Percentiles rank a stretch among this genome's conserved stretches.
These are phyloP conservation scores for Calliphora vomitoria DNA, from an alignment of 2,888 invertebrate species.

Conservation along the genomic window DNA sequence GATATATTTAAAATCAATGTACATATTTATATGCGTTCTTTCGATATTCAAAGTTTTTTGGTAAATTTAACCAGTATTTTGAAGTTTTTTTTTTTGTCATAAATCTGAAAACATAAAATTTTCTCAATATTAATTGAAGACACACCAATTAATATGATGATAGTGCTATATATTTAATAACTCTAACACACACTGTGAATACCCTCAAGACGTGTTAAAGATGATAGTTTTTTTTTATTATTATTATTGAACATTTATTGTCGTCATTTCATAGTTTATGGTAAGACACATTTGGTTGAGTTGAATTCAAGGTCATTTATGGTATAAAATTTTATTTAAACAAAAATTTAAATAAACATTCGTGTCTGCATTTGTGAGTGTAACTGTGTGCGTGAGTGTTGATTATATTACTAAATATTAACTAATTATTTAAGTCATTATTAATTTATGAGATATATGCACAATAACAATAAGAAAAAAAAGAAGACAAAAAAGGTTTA, in stretches of 20 bases:
- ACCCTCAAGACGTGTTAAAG: not conserved
- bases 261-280: conserved; percentile 46
- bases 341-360: conserved; percentile 48
- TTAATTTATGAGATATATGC: conserved; percentile 46
- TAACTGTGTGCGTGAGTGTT: conserved; percentile 30
- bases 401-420: conserved; percentile 16
- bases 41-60: too few species aligned
- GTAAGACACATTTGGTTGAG: conserved; percentile 36
- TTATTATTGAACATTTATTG: conserved; percentile 38
- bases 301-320: conserved; percentile 64
- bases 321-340: conserved; percentile 47
- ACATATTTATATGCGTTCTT: too few species aligned
- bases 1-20: too few species aligned
- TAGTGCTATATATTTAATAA: not conserved
- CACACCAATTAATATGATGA: too few species aligned
- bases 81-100: too few species aligned
- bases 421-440: conserved; percentile 29
- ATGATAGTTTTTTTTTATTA: conserved; percentile 6
- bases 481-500: not conserved
- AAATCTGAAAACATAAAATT: not conserved
- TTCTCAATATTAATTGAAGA: not conserved
- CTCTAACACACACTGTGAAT: not conserved
- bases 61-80: too few species aligned
- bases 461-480: not conserved
- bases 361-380: not conserved